These are phyloP conservation scores for Autographa gamma DNA, from an alignment of 2,888 invertebrate genomes.

Conservation along the genomic window DNA sequence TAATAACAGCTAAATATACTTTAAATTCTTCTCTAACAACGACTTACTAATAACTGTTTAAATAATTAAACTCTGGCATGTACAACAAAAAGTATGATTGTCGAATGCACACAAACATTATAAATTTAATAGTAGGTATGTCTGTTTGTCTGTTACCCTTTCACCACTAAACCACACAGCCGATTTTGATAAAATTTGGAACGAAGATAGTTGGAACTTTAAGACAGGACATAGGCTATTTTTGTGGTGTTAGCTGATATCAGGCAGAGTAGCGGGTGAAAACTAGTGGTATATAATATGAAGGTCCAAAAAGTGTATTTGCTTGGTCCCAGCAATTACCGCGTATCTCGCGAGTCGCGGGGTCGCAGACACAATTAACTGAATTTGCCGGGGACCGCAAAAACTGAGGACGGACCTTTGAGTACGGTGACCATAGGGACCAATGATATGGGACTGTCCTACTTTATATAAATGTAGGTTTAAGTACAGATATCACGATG, in stretches of 20 bases:
- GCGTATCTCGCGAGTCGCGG: conserved; percentile 72
- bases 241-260: not conserved
- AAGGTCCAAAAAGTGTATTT: conserved; percentile 62
- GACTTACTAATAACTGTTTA: conserved; percentile 10
- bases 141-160: not conserved
- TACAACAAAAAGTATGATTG: conserved; percentile 26
- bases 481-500: no score
- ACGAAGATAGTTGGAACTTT: not conserved
- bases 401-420: conserved; percentile 70
- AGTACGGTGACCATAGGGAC: conserved; percentile 61
- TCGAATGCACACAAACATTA: not conserved
- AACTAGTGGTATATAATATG: conserved; percentile 8
- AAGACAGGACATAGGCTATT: not conserved
- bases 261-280: not conserved
- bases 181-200: not conserved
- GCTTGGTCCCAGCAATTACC: conserved; percentile 72
- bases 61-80: conserved; percentile 32
- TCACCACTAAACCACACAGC: not conserved
- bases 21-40: not conserved
- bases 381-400: conserved; percentile 80
- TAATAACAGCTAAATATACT: conserved; percentile 2
- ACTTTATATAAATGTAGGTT: no score
- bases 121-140: not conserved
- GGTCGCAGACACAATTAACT: conserved; percentile 84
- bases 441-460: conserved; percentile 9